Base-by-base conservation (phyloP, 2,888 invertebrate species). In the Leptinotarsa rubiginosa region DNA sequence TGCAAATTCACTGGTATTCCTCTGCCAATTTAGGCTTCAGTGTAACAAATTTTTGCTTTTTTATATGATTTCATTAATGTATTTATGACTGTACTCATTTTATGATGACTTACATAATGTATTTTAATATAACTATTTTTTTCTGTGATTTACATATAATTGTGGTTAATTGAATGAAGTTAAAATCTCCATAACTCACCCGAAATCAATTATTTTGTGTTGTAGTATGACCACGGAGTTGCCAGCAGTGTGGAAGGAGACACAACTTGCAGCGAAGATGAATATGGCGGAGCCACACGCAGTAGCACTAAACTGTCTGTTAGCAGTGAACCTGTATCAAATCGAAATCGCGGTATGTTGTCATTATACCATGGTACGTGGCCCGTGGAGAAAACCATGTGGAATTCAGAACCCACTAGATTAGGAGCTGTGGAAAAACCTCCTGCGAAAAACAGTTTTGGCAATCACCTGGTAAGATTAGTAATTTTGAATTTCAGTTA, bases 361-460 rank as follows among this genome's bases (percentile, higher is more conserved):
- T 87, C 89, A 59, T 87, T 90, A 73, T 91, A 90, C 82, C 91
- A 91, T 81, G 92, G 91, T n/a, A 90, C 91, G 16, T 92, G 92
- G 92, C 91, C 91, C 7, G 89, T 91, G 59, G 91, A 90, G 82
- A 88, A 87, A 81, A 85, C 83, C 65, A 85, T 87, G 84, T 88
- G 88, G 88, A 87, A 86, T 78, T 87, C 87, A 0, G 87, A 88
- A 80, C 87, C 87, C 13, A 83, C 84, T 22, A 84, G 81, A 73
- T 67, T 82, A 52, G 81, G 80, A 5, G 66, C 66, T 12, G 64
- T 47, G 15, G 75, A 74, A 52, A 5, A 4, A 31, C 75, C 73
- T 7, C 67, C 69, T 22, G 56, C 72, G 10, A 72, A 68, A 25
- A 74, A 47, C 56, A 76, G 67, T 41, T 72, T 75, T 12, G 65